These are phyloP conservation scores for Hirudo medicinalis DNA, from an alignment of 1,140 invertebrate genomes.

Conservation along the genomic window DNA sequence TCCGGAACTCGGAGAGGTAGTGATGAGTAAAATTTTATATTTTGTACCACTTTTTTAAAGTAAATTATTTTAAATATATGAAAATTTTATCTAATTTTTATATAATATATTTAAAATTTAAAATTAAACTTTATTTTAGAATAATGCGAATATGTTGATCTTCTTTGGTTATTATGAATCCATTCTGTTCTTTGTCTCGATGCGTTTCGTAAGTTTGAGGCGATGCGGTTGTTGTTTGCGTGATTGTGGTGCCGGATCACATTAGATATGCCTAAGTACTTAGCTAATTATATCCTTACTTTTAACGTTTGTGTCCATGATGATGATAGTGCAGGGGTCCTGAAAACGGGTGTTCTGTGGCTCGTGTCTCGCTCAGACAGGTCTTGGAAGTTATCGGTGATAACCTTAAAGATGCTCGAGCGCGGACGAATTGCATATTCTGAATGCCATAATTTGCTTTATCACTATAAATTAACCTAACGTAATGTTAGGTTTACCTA, in stretches of 20 bases:
- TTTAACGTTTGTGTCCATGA: neutral
- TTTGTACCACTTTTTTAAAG: neutral
- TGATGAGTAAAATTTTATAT: neutral
- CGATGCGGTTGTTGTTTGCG: no score
- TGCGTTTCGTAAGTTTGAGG: no score
- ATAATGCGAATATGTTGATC: no score
- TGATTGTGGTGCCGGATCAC: no score
- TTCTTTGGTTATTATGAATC: no score
- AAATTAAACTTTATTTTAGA: neutral
- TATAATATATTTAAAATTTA: neutral
- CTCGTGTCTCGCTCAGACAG: neutral
- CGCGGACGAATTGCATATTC: neutral
- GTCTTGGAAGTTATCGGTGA: slow-evolving; percentile 4
- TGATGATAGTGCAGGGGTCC: slow-evolving; percentile 10
- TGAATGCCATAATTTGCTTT: neutral
- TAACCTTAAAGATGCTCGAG: neutral
- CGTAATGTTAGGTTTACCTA: no score
- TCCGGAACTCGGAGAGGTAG: neutral
- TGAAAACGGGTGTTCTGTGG: slow-evolving; percentile 6
- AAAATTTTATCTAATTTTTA: neutral
- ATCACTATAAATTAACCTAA: neutral
- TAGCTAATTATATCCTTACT: no score
- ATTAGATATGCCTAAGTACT: no score
- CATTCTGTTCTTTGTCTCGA: no score
- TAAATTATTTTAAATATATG: neutral